A percentile compares a stretch with the other conserved stretches of the same genome.
phyloP scores from a whole-genome alignment of 2,113 vertebrate genomes.

The Eubucco bourcierii region DNA sequence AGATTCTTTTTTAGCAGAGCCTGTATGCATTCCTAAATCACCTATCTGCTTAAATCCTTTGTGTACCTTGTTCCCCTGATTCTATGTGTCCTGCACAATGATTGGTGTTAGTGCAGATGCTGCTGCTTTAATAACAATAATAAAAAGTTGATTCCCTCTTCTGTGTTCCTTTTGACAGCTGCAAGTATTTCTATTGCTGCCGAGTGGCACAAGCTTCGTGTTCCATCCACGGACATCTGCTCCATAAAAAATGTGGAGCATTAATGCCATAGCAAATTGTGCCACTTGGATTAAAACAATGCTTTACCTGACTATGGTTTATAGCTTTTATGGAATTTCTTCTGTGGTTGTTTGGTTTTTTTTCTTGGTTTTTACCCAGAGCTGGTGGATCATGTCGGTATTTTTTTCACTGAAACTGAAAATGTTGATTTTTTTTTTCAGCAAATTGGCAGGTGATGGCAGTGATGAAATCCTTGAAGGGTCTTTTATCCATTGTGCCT shows the following conservation, averaged over 20 bases:
- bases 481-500: conserved; percentile 36
- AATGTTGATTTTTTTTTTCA: not conserved
- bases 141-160: conserved; percentile 55
- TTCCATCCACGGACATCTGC: conserved; percentile 48
- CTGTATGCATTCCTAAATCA: not conserved
- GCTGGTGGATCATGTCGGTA: not conserved
- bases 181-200: conserved; percentile 44
- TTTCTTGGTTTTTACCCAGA: not conserved
- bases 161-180: conserved; percentile 53
- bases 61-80: not conserved
- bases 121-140: not conserved
- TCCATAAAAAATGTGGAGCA: not conserved
- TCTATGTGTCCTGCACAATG: not conserved
- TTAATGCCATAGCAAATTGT: not conserved
- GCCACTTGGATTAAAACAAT: not conserved
- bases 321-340: not conserved
- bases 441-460: not conserved
- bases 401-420: not conserved
- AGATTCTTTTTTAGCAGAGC: not conserved
- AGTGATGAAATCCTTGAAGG: conserved; percentile 3
- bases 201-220: not conserved
- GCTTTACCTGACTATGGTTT: conserved; percentile 21
- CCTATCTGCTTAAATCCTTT: not conserved
- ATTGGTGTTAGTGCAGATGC: not conserved
- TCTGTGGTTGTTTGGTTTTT: not conserved